These are phyloP conservation scores for Heliconius hortense DNA, from an alignment of 2,888 invertebrate genomes.

Conservation along the genomic window DNA sequence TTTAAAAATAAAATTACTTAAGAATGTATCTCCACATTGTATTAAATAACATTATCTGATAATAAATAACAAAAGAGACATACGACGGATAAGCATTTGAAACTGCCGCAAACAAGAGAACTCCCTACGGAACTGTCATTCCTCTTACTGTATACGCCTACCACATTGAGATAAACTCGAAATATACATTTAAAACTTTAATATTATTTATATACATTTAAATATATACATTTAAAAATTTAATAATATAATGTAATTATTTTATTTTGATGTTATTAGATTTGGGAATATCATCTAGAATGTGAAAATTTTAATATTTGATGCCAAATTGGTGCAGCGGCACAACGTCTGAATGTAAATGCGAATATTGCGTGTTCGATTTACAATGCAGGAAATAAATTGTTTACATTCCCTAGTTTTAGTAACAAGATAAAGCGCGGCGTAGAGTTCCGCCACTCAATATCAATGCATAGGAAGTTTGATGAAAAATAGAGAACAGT, in stretches of 20 bases:
- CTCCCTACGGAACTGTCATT: conserved; percentile 19
- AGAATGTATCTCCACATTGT: background rate
- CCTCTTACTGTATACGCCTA: conserved; percentile 13
- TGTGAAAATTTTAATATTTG: background rate
- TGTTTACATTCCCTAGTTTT: too few relatives aligned
- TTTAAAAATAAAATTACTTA: background rate
- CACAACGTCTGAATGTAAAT: background rate
- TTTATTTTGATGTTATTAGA: background rate
- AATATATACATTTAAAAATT: conserved; percentile 4
- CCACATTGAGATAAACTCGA: conserved; percentile 9
- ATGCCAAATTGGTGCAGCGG: background rate
- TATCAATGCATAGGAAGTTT: too few relatives aligned
- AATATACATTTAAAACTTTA: background rate
- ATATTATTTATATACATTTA: background rate
- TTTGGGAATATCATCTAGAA: background rate
- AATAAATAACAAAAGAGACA: conserved; percentile 16
- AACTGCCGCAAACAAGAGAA: conserved; percentile 24
- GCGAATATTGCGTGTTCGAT: background rate
- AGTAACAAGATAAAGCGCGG: too few relatives aligned
- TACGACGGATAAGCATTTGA: conserved; percentile 17
- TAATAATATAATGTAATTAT: background rate
- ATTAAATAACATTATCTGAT: background rate
- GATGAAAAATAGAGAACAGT: too few relatives aligned
- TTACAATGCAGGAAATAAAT: background rate
- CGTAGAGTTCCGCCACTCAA: too few relatives aligned